Evolutionary conservation across 1,140 invertebrate species (phyloP), one percentile per base, ranked within the genome.

Genomic region (Euglossa dilemma): DNA sequence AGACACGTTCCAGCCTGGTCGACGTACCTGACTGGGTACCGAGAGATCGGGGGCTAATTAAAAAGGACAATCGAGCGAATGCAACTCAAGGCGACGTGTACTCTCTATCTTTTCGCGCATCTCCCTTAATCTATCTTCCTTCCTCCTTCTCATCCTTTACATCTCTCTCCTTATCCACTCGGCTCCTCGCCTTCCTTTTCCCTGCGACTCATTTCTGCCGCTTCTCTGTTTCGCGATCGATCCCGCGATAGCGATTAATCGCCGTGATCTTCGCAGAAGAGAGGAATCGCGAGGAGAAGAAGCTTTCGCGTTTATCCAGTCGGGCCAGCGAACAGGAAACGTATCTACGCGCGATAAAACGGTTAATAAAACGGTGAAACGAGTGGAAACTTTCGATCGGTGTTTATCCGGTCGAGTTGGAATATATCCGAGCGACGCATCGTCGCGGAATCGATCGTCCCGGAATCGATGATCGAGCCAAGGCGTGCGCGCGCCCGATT

Each of bases 11-110:
- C 12, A 66, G 61, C 67, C 28, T 36, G 67, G 50, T 85, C 43
- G 50, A 64, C 66, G 79, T 72, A 74, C 45, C 59, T 36, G 73
- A 25, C 47, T 20, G 67, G 52, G 59, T n/a, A 78, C 81, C 43
- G 66, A 82, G 67, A 82, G 52, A 56, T 56, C 64, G 84, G 66
- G 71, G 79, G 77, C 83, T 91, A 91, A 91, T 91, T 91, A 91
- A 90, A 90, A 84, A 80, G 85, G 71, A 89, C 80, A 85, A 90
- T 90, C 86, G 81, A 71, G 69, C 61, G 72, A 84, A 84, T 52
- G 36, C 81, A 20, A 63, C 54, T 59, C 67, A 43, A 61, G 54
- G 67, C 67, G 47, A 66, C 61, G 77, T 70, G 61, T 64, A 56
- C 56, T 50, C 64, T 43, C 16, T 77, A 50, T 76, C 74, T 76